These are phyloP conservation scores for Cyphomyrus discorhynchus DNA, from an alignment of 2,113 vertebrate genomes.

Conservation along the genomic window DNA sequence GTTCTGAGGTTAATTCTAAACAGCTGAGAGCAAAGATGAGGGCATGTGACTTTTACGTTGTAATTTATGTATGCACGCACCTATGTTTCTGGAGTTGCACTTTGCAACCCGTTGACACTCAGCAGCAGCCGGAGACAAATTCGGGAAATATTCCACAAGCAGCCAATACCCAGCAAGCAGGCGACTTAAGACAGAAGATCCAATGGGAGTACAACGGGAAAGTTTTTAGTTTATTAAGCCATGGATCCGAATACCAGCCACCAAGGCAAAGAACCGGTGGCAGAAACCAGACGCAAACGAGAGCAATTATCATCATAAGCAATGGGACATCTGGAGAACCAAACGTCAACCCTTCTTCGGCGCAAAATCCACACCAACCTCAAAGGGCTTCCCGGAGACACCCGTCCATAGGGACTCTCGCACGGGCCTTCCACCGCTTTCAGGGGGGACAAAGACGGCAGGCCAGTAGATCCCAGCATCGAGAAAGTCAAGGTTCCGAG, in stretches of 20 bases:
- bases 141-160: slow-evolving; percentile 20
- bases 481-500: slow-evolving; percentile 3
- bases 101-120: slow-evolving; percentile 44
- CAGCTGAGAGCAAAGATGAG: slow-evolving; percentile 39
- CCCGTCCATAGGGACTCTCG: slow-evolving; percentile 31
- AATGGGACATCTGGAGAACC: slow-evolving; percentile 32
- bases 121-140: slow-evolving; percentile 46
- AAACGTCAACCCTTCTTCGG: background rate
- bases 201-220: slow-evolving; percentile 87
- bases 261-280: slow-evolving; percentile 48
- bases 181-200: slow-evolving; percentile 61
- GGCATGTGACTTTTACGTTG: slow-evolving; percentile 35
- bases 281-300: slow-evolving; percentile 25
- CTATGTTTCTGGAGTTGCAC: slow-evolving; percentile 53
- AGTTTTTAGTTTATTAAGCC: slow-evolving; percentile 77
- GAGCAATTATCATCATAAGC: slow-evolving; percentile 50
- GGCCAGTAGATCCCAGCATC: background rate
- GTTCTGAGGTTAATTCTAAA: background rate
- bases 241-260: slow-evolving; percentile 71
- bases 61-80: slow-evolving; percentile 44
- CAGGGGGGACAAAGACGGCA: slow-evolving; percentile 32
- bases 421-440: slow-evolving; percentile 39
- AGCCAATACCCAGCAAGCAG: slow-evolving; percentile 39
- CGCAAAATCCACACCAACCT: slow-evolving; percentile 16
- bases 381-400: slow-evolving; percentile 33